Percentiles rank a stretch among this genome's conserved stretches.
Evolutionary conservation across 2,797 vertebrate genomes (phyloP).

Genomic region (Anableps anableps): DNA sequence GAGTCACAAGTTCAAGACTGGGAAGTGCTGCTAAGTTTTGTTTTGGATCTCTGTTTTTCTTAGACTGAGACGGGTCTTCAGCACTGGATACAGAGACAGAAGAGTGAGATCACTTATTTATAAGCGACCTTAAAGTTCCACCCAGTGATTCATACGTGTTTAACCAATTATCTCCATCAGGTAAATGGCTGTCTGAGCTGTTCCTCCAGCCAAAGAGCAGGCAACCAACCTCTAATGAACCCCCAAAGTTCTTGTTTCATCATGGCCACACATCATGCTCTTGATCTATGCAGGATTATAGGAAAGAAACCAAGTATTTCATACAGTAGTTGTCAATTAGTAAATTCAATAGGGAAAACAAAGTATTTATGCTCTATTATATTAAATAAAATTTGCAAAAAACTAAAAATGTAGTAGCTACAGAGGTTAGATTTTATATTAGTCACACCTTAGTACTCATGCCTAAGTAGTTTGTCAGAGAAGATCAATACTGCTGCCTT

Average conservation of each 20-base stretch:
- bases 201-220: slow-evolving; percentile 93
- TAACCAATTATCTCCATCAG: slow-evolving; percentile 90
- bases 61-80: slow-evolving; percentile 90
- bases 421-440: neutral
- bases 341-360: neutral
- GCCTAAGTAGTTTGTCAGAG: neutral
- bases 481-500: neutral
- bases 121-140: neutral
- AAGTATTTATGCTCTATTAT: neutral
- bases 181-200: slow-evolving; percentile 93
- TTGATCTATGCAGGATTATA: slow-evolving; percentile 73
- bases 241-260: slow-evolving; percentile 81
- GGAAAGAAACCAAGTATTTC: neutral
- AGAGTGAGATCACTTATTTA: neutral
- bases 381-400: neutral
- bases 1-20: too few relatives aligned
- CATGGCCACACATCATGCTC: slow-evolving; percentile 64
- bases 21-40: too few relatives aligned
- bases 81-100: slow-evolving; percentile 75
- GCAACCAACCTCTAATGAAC: slow-evolving; percentile 90
- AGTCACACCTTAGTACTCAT: neutral
- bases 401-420: neutral
- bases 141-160: slow-evolving; percentile 11
- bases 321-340: neutral
- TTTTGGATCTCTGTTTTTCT: slow-evolving; percentile 57